Base-by-base conservation (phyloP, 2,888 invertebrate species). In the Panzeria rudis region DNA sequence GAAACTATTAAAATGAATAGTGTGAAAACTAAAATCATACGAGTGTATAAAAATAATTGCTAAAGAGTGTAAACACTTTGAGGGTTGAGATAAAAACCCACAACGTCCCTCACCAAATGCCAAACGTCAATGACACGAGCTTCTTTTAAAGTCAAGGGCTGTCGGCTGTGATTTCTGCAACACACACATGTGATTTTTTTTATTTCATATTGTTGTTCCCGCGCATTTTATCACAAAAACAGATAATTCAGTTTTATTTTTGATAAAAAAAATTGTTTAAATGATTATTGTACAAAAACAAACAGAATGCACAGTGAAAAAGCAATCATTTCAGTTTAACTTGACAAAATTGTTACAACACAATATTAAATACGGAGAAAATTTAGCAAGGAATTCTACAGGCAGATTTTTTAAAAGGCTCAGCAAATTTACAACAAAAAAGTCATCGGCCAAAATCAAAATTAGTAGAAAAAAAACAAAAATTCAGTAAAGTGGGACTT, bases 21-120 rank as follows among this genome's bases (percentile, higher is more conserved):
- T 77, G 47, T 68, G 62, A 59, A 50, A 41, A 41, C 25, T 32
- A 44, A 61, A 73, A 29, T 68, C 3, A 50, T 20, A 50, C 50
- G 20, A 17, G 38, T 50, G n/a, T n/a, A 8, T 29, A 44, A 61
- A 73, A 77, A 68, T 66, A 72, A 54, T 84, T 66, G 76, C 32
- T 29, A 35, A 41, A 44, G 62, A 61, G 73, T 69, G 62, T 72
- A 41, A 81, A 56, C 68, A 44, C 20, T 38, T 50, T 35, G 62
- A 73, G 81, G 85, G 81, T 80, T 78, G 85, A 38, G 78, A 73
- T 78, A 81, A 81, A 52, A 32, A 66, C 9, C 32, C 32, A 20
- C 32, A 47, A 25, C 17, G 77, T 47, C 62, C 50, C 32, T 50
- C 29, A 64, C 15, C 41, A 54, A 17, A n/a, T n/a, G 69, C 5